Conservation (phyloP, 2,888 invertebrate species). For the Acholoe squamosa region DNA sequence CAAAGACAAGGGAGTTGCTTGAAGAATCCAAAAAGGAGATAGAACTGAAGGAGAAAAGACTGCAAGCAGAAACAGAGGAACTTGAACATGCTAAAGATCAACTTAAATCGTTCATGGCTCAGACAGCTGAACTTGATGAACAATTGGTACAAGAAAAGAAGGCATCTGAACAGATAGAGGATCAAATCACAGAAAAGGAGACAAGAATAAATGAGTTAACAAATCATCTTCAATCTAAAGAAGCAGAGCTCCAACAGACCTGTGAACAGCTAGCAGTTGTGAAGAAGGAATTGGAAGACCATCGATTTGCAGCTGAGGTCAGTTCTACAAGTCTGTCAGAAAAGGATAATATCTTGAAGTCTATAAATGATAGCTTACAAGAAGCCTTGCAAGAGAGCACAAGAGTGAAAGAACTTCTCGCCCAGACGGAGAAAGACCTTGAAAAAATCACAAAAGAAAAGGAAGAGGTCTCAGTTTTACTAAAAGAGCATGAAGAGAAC, state of each 20-base stretch:
- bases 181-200: neutral
- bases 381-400: neutral
- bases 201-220: neutral
- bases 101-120: neutral
- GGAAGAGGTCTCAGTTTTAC: neutral
- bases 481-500: neutral
- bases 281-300: neutral
- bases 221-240: neutral
- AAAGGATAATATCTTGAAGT: constrained; percentile 29
- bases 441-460: neutral
- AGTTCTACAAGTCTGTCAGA: neutral
- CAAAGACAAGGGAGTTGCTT: neutral
- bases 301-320: neutral
- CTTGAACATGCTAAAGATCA: neutral
- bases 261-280: neutral
- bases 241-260: neutral
- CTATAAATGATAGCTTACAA: neutral
- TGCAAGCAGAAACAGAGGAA: neutral
- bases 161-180: neutral
- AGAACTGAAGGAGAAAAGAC: constrained; percentile 29
- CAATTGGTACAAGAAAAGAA: neutral
- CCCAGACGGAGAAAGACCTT: neutral
- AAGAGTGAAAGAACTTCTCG: neutral
- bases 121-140: constrained; percentile 38
- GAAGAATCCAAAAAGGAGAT: neutral